phyloP scores from a whole-genome alignment of 2,797 vertebrate genomes.

The Lycodopsis pacificus region DNA sequence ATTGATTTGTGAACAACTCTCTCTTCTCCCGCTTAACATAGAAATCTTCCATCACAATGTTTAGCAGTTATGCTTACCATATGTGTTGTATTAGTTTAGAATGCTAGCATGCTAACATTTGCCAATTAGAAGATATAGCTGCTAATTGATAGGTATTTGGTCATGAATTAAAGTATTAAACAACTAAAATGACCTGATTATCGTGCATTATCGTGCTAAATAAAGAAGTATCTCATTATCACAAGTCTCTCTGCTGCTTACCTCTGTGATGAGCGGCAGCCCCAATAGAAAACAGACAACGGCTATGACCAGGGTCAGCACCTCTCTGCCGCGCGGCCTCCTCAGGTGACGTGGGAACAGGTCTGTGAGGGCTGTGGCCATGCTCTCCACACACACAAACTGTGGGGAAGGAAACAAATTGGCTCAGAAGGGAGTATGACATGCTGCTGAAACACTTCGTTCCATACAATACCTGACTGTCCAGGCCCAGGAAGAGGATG shows the following conservation, averaged over 20 bases:
- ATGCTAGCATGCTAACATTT: neutral
- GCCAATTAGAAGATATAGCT: neutral
- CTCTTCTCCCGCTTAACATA: too few species aligned
- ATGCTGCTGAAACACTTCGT: neutral
- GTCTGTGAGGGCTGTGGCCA: slow-evolving; percentile 92
- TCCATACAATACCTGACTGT: slow-evolving; percentile 87
- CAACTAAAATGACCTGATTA: neutral
- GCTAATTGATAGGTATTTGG: neutral
- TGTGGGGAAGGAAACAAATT: slow-evolving; percentile 55
- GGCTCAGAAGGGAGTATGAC: neutral
- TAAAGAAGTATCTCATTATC: neutral
- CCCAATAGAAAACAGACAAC: slow-evolving; percentile 89
- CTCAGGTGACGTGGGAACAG: slow-evolving; percentile 88
- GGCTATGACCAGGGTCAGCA: slow-evolving; percentile 87
- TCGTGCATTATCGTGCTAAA: neutral
- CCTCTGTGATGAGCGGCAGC: slow-evolving; percentile 88
- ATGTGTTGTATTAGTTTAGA: neutral
- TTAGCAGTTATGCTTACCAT: neutral
- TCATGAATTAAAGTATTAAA: neutral
- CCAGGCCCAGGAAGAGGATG: slow-evolving; percentile 91
- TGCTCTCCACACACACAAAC: slow-evolving; percentile 95
- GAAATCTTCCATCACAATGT: neutral
- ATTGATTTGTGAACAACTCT: too few species aligned
- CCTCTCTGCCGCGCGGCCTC: slow-evolving; percentile 83
- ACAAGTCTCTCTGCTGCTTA: slow-evolving; percentile 8